Evolutionary conservation across 1,140 invertebrate species (phyloP), one percentile per base, ranked within the genome.

Genomic region (Bombus impatiens): DNA sequence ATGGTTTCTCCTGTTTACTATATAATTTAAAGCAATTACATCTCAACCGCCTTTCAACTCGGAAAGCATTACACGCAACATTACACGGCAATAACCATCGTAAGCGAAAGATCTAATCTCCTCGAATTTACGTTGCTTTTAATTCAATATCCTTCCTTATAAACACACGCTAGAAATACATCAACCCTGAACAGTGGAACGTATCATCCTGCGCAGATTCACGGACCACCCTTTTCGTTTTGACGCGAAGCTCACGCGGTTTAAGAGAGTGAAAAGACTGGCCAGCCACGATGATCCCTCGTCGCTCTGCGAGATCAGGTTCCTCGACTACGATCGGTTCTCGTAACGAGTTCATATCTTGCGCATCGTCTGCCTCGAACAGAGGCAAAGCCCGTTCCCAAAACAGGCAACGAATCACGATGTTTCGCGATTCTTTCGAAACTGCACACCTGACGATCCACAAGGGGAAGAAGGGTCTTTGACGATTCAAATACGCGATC

Each of bases 261-360:
- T 53, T 37, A 37, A 10, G 8, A 28, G 25, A 47, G 13, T 57
- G 65, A 79, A 84, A 53, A 57, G 70, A 28, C 35, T 35, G n/a
- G 4, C 25, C 40, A 75, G 40, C 70, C 70, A 53, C 70, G 53
- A 75, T 82, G 78, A 81, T 86, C 78, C 78, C 84, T 82, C 70
- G 28, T 74, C 84, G 57, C n/a, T 59, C 84, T 82, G 84, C 84
- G 78, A 78, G 85, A 90, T 89, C 89, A 86, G 75, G 86, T 90
- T 89, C 80, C 75, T 47, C 47, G 71, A 74, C 77, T 91, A 89
- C 89, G 87, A 89, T 87, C 84, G 47, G 70, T 77, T 78, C 86
- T 70, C 71, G 88, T 91, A 90, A 91, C 93, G 92, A 94, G 92
- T 94, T 94, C 92, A 93, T 93, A 93, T 94, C 92, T 94, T 89